Conservation (phyloP, 2,888 invertebrate genomes). For the Hydraecia micacea region DNA sequence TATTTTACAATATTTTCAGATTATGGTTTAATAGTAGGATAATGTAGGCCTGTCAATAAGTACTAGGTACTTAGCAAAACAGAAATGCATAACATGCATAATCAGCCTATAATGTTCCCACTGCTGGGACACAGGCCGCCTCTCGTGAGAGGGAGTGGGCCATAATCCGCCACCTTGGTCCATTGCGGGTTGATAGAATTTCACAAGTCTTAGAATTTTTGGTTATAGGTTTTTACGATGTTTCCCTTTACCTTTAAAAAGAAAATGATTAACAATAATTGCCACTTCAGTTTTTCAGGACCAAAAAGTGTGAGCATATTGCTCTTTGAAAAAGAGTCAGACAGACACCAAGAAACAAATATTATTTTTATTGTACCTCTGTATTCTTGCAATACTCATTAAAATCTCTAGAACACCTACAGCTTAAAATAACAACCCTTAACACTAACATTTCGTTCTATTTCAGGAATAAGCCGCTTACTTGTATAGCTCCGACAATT, state of each 20-base stretch:
- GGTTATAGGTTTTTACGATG: too few species aligned
- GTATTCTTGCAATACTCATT: conserved; percentile 2
- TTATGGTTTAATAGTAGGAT: not conserved
- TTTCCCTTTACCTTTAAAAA: too few species aligned
- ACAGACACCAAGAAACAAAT: not conserved
- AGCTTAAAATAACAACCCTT: conserved; percentile 57
- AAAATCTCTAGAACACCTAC: conserved; percentile 16
- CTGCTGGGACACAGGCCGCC: too few species aligned
- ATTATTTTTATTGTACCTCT: not conserved
- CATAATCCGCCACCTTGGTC: too few species aligned
- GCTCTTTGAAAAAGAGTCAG: too few species aligned
- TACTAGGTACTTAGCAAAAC: not conserved
- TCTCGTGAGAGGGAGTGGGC: too few species aligned
- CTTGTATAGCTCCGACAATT: conserved; percentile 33
- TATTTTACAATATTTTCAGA: not conserved
- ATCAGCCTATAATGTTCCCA: too few species aligned
- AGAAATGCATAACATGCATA: not conserved
- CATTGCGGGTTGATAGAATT: too few species aligned
- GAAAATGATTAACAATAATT: too few species aligned
- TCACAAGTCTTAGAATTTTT: too few species aligned
- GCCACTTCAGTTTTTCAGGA: too few species aligned
- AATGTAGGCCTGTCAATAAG: not conserved
- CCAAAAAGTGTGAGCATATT: too few species aligned
- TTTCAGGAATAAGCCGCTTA: conserved; percentile 63
- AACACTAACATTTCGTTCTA: conserved; percentile 59